Evolutionary conservation across 2,888 invertebrate genomes (phyloP), one percentile per base, ranked within the genome.

Genomic region (Zaprionus obscuricornis): DNA sequence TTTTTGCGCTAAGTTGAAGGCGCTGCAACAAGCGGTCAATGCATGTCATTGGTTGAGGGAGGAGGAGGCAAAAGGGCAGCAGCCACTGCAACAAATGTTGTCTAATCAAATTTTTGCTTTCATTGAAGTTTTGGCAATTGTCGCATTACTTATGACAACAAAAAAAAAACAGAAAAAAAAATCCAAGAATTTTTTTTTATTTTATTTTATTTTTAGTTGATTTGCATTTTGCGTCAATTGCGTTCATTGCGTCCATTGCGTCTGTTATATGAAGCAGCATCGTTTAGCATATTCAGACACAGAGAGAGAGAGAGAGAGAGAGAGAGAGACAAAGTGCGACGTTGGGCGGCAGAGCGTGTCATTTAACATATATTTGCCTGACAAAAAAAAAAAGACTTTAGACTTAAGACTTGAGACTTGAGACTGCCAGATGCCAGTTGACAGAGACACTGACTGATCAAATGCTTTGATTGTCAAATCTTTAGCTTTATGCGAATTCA

Each of bases 31-130:
- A n/a, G n/a, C n/a, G n/a, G n/a, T n/a, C n/a, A n/a, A n/a, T n/a
- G n/a, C n/a, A n/a, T n/a, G n/a, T n/a, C n/a, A n/a, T n/a, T n/a
- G n/a, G n/a, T n/a, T n/a, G n/a, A n/a, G n/a, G n/a, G n/a, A n/a
- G n/a, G n/a, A n/a, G n/a, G n/a, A n/a, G n/a, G n/a, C n/a, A n/a
- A n/a, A n/a, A n/a, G 31, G 42, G 36, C 22, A 8, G 16, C 18
- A 10, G 6, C 46, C 10, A 16, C 11, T 46, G 10, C 8, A n/a
- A n/a, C 5, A 17, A 8, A 7, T 45, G 52, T 79, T 81, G 81
- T 60, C 75, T 68, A 81, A 79, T 74, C n/a, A n/a, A n/a, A n/a
- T n/a, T n/a, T n/a, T 73, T 79, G 78, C 78, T 59, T 66, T 56
- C 65, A 70, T 60, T 66, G 57, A 67, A n/a, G 52, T 81, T 73